Percentiles rank a stretch among this genome's conserved stretches.
Evolutionary conservation across 2,888 invertebrate genomes (phyloP).

Genomic region (Trissolcus japonicus): DNA sequence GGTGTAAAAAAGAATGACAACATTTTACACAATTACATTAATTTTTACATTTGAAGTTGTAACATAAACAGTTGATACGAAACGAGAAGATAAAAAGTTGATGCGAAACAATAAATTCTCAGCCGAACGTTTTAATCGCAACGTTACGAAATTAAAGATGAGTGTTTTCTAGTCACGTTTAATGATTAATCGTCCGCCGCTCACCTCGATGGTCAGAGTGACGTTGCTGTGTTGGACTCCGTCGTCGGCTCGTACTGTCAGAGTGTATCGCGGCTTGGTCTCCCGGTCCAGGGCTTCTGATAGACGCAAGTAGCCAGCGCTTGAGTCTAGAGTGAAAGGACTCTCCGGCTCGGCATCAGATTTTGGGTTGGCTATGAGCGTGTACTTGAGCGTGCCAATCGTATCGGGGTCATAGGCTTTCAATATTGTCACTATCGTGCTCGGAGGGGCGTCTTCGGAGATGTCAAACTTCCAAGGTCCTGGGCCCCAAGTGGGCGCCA

Average conservation of each 20-base stretch:
- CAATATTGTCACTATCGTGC: slow-evolving; percentile 86
- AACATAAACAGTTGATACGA: no score
- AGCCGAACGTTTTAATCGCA: no score
- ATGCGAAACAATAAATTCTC: no score
- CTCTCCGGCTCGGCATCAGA: slow-evolving; percentile 74
- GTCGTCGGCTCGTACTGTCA: slow-evolving; percentile 90
- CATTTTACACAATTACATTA: no score
- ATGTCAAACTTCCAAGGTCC: slow-evolving; percentile 85
- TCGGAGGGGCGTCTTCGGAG: slow-evolving; percentile 90
- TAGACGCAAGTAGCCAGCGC: slow-evolving; percentile 84
- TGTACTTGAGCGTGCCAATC: slow-evolving; percentile 86
- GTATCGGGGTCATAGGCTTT: slow-evolving; percentile 91
- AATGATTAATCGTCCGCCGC: slow-evolving; percentile 64
- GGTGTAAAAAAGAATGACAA: no score
- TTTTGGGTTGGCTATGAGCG: slow-evolving; percentile 79
- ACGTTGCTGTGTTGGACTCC: slow-evolving; percentile 91
- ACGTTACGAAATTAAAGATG: slow-evolving; percentile 23
- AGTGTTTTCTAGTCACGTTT: slow-evolving; percentile 27
- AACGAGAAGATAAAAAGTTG: no score
- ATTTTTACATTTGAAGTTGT: no score
- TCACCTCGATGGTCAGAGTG: slow-evolving; percentile 86
- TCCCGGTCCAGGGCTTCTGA: slow-evolving; percentile 91
- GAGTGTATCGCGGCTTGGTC: slow-evolving; percentile 85
- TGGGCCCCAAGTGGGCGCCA: slow-evolving; percentile 91
- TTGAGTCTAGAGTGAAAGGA: slow-evolving; percentile 85